Percentiles rank a stretch among this genome's conserved stretches.
Evolutionary conservation across 1,140 invertebrate species (phyloP).

Genomic region (Leptinotarsa lineolata): DNA sequence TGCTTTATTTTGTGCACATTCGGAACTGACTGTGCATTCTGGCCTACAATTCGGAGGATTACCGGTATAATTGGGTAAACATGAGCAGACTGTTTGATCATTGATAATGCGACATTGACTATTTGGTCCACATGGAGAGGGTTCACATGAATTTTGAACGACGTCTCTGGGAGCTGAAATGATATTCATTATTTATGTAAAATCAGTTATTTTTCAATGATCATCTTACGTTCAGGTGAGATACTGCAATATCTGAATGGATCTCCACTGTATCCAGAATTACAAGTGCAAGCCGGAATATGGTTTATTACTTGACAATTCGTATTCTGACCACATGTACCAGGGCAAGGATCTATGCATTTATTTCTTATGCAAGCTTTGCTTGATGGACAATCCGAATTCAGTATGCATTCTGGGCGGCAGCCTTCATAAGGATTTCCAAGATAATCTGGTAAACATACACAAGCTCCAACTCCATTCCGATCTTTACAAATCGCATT

Average conservation of each 20-base stretch:
- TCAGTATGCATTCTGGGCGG: conserved; percentile 76
- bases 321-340: conserved; percentile 79
- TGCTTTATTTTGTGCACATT: conserved; percentile 65
- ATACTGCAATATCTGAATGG: conserved; percentile 77
- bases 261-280: conserved; percentile 75
- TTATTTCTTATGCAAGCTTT: conserved; percentile 79
- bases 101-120: conserved; percentile 64
- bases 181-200: background rate
- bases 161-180: conserved; percentile 37
- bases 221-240: conserved; percentile 62
- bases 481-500: conserved; percentile 69
- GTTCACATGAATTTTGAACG: conserved; percentile 59
- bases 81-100: conserved; percentile 66
- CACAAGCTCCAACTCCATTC: conserved; percentile 67
- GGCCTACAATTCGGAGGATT: conserved; percentile 65
- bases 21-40: conserved; percentile 66
- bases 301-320: conserved; percentile 79
- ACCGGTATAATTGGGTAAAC: conserved; percentile 64
- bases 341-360: conserved; percentile 81
- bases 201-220: conserved; percentile 23
- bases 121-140: conserved; percentile 70
- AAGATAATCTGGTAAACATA: conserved; percentile 69
- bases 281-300: conserved; percentile 77
- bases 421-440: conserved; percentile 77
- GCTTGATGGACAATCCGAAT: conserved; percentile 77